These are phyloP conservation scores for Myrmecobius fasciatus DNA, from an alignment of 2,113 vertebrate genomes.

Conservation along the genomic window DNA sequence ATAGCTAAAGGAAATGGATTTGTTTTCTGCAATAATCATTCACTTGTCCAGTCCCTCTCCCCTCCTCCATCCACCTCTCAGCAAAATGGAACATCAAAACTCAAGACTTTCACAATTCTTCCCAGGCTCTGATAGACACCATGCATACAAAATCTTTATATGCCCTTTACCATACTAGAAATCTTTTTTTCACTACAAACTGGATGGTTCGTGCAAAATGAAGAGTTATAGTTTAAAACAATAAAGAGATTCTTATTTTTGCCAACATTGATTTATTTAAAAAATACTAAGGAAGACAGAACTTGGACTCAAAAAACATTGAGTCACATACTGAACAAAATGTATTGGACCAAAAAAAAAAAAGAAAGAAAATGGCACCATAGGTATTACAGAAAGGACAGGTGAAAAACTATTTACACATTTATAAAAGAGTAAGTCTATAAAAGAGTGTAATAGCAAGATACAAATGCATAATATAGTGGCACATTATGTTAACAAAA, in stretches of 20 bases:
- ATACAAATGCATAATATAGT: slow-evolving; percentile 85
- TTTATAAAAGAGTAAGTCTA: slow-evolving; percentile 82
- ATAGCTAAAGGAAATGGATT: background rate
- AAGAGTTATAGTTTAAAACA: background rate
- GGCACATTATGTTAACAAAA: slow-evolving; percentile 79
- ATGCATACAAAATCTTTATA: background rate
- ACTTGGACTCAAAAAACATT: slow-evolving; percentile 80
- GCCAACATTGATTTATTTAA: slow-evolving; percentile 87
- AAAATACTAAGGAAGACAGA: slow-evolving; percentile 85
- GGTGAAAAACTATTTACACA: slow-evolving; percentile 82
- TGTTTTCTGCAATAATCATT: background rate
- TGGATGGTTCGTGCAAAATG: background rate
- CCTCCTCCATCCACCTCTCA: no score
- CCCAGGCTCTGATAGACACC: background rate
- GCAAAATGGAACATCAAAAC: accelerated
- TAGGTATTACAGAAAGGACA: slow-evolving; percentile 75
- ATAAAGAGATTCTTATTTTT: slow-evolving; percentile 56
- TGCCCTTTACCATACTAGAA: background rate
- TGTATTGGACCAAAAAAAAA: slow-evolving; percentile 78
- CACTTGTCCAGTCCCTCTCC: background rate
- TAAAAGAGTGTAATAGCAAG: slow-evolving; percentile 85
- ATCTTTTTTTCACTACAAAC: accelerated
- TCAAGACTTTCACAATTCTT: background rate
- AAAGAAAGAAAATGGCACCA: slow-evolving; percentile 59
- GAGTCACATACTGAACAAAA: slow-evolving; percentile 81